Evolutionary conservation across 2,113 vertebrate species (phyloP).

Genomic region (Pterophyllum scalare): DNA sequence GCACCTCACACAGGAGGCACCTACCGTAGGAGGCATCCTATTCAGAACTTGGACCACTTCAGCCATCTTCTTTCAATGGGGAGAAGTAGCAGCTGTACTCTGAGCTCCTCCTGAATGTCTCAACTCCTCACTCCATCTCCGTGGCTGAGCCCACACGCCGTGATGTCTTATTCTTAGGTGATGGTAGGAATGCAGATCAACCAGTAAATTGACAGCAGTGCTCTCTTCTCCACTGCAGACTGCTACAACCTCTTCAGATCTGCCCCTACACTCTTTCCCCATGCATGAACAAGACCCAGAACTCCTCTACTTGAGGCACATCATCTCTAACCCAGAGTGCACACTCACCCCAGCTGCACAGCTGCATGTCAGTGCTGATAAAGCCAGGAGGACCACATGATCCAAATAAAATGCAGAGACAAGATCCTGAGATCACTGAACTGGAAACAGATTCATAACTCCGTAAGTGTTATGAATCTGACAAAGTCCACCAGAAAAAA

Average conservation of each 20-base stretch:
- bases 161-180: not conserved
- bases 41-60: not conserved
- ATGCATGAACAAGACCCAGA: not conserved
- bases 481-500: not conserved
- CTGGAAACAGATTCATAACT: not conserved
- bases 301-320: too few relatives aligned
- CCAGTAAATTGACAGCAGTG: not conserved
- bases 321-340: not conserved
- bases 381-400: not conserved
- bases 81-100: not conserved
- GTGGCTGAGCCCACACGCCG: too few relatives aligned
- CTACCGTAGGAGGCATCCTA: not conserved
- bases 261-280: not conserved
- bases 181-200: not conserved
- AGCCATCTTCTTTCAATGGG: not conserved
- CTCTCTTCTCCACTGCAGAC: not conserved
- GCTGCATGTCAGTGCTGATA: not conserved
- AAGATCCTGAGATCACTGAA: not conserved
- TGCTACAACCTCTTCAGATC: not conserved
- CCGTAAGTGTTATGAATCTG: not conserved
- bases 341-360: not conserved
- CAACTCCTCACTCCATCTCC: too few relatives aligned
- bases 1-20: not conserved
- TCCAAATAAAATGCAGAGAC: not conserved
- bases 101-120: not conserved